Evolutionary conservation across 1,140 invertebrate species (phyloP), one percentile per base, ranked within the genome.

Genomic region (Habropoda laboriosa): DNA sequence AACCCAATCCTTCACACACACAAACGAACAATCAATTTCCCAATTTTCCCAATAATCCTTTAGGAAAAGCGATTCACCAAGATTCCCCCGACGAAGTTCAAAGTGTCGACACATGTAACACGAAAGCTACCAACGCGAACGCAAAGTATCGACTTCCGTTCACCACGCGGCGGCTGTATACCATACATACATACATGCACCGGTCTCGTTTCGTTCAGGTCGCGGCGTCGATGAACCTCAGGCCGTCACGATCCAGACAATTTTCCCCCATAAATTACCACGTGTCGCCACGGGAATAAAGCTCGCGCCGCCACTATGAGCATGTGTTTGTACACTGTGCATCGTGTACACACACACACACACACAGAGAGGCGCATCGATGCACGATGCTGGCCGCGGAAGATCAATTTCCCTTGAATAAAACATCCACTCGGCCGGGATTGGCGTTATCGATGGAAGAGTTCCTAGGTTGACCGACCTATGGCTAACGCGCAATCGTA

Each of bases 361-460:
- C 6, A 8, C 21, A 49, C 47, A 21, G 3, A 18, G 12, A 18
- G n/a, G n/a, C n/a, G n/a, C n/a, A n/a, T n/a, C n/a, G 40, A 42
- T 42, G 27, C 40, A n/a, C 30, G 24, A 32, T 60, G 13, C 49
- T 66, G 51, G 55, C 35, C 73, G 49, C n/a, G 51, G 74, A 79
- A 70, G 66, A 83, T 81, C 79, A 75, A 88, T 86, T 82, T 85
- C 63, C 78, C 55, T 70, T 72, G 76, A 80, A 86, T 78, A 76
- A 85, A 87, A 87, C 75, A 80, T 81, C 60, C 55, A 53, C 21
- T 55, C 55, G 51, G 51, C 51, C 32, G 76, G 61, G 64, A 83
- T 81, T 57, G 77, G 57, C 53, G 42, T 80, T 81, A 81, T 73
- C 78, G 60, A 79, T 64, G 47, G 60, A 55, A 57, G 58, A 55